Evolutionary conservation across 2,797 vertebrate species (phyloP), one percentile per base, ranked within the genome.

Genomic region (Danio choprae): DNA sequence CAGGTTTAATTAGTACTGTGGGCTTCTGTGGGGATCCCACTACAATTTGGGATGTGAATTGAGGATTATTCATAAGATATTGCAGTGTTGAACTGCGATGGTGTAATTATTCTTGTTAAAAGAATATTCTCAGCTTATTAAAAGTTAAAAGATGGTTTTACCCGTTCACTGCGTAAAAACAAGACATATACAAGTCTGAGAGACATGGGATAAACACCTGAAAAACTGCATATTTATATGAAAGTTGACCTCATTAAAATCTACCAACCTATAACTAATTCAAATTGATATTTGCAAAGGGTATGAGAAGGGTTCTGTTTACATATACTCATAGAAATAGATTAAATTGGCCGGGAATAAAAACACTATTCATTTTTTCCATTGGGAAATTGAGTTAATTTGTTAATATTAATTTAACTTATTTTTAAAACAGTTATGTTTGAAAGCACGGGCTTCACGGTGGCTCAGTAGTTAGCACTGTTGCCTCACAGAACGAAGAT

Each of bases 1-100:
- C 69, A 69, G 1, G 10, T 81, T 62, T 63, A 76, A 84, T 73
- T 67, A 73, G 40, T 16, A 53, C 44, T 51, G 4, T 58, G 58
- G 13, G n/a, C 7, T 65, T 41, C 50, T 48, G 6, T 65, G 13
- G 73, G 81, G 56, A 11, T 43, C 44, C 40, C 48, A 12, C 13
- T 46, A 70, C 16, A 53, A 16, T 55, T 41, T 22, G 12, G 20
- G 40, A 22, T 75, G 16, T 20, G 13, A 53, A 53, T 68, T 74
- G 4, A 46, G 16, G 68, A 79, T 67, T n/a, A 18, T 69, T 65
- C 13, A 40, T 46, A n/a, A 43, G 70, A 62, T 53, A 6, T 46
- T 53, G 29, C 60, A 15, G 36, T 15, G 53, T 18, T 20, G 9
- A 62, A 53, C 48, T 29, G 51, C 20, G 6, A 44, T 64, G 15